Evolutionary conservation across 1,140 invertebrate species (phyloP).

Genomic region (Panagrolaimus sp.): DNA sequence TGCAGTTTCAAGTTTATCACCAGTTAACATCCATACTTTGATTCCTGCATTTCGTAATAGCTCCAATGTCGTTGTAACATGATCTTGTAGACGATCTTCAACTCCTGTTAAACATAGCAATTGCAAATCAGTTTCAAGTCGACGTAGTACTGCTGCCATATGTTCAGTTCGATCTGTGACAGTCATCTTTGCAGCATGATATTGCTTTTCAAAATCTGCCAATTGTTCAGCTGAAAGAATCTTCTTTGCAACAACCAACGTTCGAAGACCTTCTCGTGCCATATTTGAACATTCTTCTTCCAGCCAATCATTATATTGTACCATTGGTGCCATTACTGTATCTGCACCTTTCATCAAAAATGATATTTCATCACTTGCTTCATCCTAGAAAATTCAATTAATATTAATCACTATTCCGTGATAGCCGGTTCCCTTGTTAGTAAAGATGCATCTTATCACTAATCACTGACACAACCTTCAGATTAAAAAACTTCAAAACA

Average conservation of each 20-base stretch:
- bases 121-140: conserved; percentile 85
- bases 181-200: conserved; percentile 69
- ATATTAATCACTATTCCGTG: no score
- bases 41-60: conserved; percentile 88
- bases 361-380: conserved; percentile 75
- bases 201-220: conserved; percentile 74
- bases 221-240: conserved; percentile 81
- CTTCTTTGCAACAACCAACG: conserved; percentile 89
- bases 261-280: conserved; percentile 86
- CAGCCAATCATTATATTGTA: conserved; percentile 92
- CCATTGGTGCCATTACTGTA: conserved; percentile 82
- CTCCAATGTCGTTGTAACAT: conserved; percentile 84
- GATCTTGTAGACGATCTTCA: conserved; percentile 66
- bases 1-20: conserved; percentile 96
- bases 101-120: conserved; percentile 85
- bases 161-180: conserved; percentile 75
- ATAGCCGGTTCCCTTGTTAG: no score
- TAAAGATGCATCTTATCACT: no score
- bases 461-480: no score
- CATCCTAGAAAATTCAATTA: no score
- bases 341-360: conserved; percentile 98
- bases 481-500: no score
- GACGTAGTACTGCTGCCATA: conserved; percentile 78
- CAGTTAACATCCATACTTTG: conserved; percentile 99
- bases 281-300: conserved; percentile 90